These are phyloP conservation scores for Notolabrus celidotus DNA, from an alignment of 2,797 vertebrate species.

Conservation along the genomic window DNA sequence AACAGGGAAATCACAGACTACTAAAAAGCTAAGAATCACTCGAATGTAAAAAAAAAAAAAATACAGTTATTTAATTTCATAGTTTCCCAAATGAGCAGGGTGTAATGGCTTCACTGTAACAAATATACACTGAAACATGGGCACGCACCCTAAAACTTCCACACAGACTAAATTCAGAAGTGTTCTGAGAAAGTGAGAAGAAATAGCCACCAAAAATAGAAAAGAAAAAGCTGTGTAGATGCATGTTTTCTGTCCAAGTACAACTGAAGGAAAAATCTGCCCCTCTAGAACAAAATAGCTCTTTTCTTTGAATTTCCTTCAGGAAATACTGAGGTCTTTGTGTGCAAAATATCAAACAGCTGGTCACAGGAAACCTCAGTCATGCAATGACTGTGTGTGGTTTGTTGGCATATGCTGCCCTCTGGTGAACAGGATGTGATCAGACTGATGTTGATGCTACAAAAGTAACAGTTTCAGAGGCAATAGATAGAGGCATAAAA, in stretches of 20 bases:
- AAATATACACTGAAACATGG: too few species aligned
- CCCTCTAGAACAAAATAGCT: background rate
- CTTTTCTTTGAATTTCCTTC: background rate
- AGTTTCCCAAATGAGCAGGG: too few species aligned
- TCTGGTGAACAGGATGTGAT: constrained; percentile 44
- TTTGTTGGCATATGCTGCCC: constrained; percentile 55
- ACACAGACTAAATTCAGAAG: too few species aligned
- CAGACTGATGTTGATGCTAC: background rate
- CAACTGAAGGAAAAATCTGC: background rate
- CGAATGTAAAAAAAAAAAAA: too few species aligned
- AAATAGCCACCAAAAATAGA: too few species aligned
- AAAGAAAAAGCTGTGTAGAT: background rate
- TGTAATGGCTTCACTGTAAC: too few species aligned
- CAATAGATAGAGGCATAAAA: background rate
- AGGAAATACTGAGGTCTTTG: background rate
- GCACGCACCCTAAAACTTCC: too few species aligned
- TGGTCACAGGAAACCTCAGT: background rate
- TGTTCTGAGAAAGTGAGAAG: background rate
- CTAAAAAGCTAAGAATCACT: background rate
- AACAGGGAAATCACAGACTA: constrained; percentile 26
- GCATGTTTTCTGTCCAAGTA: background rate
- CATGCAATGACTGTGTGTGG: background rate
- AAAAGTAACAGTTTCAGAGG: background rate
- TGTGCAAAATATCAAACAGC: constrained; percentile 3
- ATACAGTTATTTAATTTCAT: too few species aligned